These are phyloP conservation scores for Acyrthosiphon pisum DNA, from an alignment of 1,140 invertebrate genomes.

Conservation along the genomic window DNA sequence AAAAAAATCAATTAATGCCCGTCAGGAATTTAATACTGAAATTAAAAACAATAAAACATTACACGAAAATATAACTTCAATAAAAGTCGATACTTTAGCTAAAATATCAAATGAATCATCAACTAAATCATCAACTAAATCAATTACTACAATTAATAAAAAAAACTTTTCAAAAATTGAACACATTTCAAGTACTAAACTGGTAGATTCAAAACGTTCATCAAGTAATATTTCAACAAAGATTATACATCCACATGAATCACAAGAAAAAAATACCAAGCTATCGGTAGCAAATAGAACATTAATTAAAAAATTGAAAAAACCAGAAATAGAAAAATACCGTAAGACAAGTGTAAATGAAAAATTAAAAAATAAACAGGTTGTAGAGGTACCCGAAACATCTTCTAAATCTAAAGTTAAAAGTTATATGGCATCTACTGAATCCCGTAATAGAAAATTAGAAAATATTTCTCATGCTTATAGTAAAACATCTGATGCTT, in stretches of 20 bases:
- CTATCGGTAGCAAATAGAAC: no score
- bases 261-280: background rate
- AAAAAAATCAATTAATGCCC: background rate
- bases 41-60: background rate
- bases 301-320: background rate
- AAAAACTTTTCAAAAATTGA: background rate
- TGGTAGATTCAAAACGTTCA: background rate
- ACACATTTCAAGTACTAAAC: background rate
- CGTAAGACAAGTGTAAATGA: background rate
- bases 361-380: slow-evolving; percentile 1
- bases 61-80: background rate
- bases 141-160: background rate
- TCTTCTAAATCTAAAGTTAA: background rate
- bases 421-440: slow-evolving; percentile 41
- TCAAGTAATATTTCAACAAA: background rate
- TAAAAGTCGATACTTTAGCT: background rate
- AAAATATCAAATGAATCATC: slow-evolving; percentile 12
- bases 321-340: background rate
- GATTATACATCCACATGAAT: background rate
- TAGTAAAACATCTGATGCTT: background rate
- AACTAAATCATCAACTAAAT: background rate
- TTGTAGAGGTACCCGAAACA: background rate
- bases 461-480: background rate
- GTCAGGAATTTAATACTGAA: background rate
- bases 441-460: slow-evolving; percentile 43